These are phyloP conservation scores for Aphelenchoides fujianensis DNA, from an alignment of 1,140 invertebrate species.

Conservation along the genomic window DNA sequence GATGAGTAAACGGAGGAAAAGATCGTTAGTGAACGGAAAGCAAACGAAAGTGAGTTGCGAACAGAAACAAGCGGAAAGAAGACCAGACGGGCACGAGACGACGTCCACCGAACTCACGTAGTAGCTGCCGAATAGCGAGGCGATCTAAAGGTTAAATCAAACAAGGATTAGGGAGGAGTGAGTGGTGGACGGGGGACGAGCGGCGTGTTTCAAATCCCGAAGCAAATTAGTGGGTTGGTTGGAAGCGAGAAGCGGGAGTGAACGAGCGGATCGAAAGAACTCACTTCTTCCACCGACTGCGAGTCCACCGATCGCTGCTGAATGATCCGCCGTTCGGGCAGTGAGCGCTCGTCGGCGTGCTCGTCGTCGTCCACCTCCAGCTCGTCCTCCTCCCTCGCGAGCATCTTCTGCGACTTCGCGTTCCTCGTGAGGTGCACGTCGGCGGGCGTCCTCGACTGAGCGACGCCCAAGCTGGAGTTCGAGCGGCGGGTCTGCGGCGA, in stretches of 20 bases:
- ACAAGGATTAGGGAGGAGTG: neutral
- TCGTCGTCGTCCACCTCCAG: conserved; percentile 35
- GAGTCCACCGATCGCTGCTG: conserved; percentile 46
- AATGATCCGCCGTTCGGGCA: conserved; percentile 20
- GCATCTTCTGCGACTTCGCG: conserved; percentile 25
- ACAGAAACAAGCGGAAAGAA: conserved; percentile 28
- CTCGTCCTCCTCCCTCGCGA: conserved; percentile 25
- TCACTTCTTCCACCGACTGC: conserved; percentile 51
- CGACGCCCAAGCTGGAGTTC: conserved; percentile 5
- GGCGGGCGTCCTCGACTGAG: neutral
- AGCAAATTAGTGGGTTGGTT: neutral
- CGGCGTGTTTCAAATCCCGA: too few species aligned
- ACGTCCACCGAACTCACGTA: conserved; percentile 55
- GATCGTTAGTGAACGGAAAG: conserved; percentile 13
- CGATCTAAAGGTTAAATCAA: conserved; percentile 39
- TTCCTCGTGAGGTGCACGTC: neutral
- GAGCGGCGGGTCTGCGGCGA: conserved; percentile 8
- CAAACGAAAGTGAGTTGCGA: too few species aligned
- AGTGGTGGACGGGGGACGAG: neutral
- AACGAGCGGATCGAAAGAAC: conserved; percentile 12
- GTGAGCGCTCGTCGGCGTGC: conserved; percentile 25
- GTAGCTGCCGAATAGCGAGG: conserved; percentile 56
- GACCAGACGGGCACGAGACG: conserved; percentile 22
- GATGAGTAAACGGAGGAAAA: conserved; percentile 19
- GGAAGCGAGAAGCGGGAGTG: neutral